Base-by-base conservation (phyloP, 2,797 vertebrate species). In the Malacoraja senta region DNA sequence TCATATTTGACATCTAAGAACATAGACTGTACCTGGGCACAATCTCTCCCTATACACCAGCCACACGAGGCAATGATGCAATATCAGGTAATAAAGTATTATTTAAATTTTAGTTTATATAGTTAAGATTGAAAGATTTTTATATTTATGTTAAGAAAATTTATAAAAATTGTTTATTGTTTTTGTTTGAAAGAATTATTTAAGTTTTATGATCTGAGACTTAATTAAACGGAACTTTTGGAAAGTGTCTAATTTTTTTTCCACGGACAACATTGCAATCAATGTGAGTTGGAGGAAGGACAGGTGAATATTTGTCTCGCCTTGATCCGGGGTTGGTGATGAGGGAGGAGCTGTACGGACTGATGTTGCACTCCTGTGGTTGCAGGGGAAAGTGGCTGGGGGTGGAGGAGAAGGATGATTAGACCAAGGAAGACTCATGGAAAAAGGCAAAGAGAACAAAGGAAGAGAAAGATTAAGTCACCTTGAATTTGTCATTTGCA, bases 91-190 rank as follows among this genome's bases (percentile, higher is more conserved):
- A 44, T 72, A 53, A 26, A 91, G 65, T 53, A 26, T 74, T 53
- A 91, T 92, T 92, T 74, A 76, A 92, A 58, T 53, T 58, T 72
- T 0, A n/a, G 84, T 88, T 92, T 74, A 58, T 92, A 74, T 12
- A n/a, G 21, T 76, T 76, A 26, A 74, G 90, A 44, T 74, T 76
- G 71, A 92, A 44, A 92, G 90, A 92, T 76, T 92, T 92, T 92
- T 53, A 92, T 91, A 91, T 92, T 92, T 92, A 92, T 92, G 90
- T 92, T 92, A 58, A 92, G 38, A 61, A 58, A 53, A 91, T 72
- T 74, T 92, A 53, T 92, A 91, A 24, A 91, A 7, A 91, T 74
- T 53, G 72, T 92, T 92, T 74, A 91, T 72, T 74, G 90, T 74
- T 91, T 72, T 44, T 91, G 90, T 91, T 91, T 91, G 35, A 29